Percentiles rank a stretch among this genome's conserved stretches.
phyloP scores from a whole-genome alignment of 2,888 invertebrate genomes.

The Leptinotarsa peninsularis region DNA sequence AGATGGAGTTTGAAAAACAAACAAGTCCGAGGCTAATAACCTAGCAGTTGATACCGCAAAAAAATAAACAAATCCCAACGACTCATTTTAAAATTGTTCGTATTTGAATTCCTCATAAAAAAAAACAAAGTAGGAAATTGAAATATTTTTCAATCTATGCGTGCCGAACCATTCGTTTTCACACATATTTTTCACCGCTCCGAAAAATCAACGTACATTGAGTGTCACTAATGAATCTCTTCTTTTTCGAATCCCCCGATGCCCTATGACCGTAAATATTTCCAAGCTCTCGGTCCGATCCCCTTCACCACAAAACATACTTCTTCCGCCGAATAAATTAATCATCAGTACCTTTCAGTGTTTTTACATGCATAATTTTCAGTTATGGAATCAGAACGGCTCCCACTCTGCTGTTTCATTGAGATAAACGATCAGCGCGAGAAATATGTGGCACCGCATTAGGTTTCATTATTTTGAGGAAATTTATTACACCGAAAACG shows the following conservation, averaged over 20 bases:
- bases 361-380: slow-evolving; percentile 22
- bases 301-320: background rate
- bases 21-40: too few relatives aligned
- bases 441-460: slow-evolving; percentile 20
- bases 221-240: background rate
- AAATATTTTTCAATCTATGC: too few relatives aligned
- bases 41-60: too few relatives aligned
- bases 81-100: too few relatives aligned
- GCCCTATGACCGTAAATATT: background rate
- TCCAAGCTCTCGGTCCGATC: background rate
- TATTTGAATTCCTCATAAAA: too few relatives aligned
- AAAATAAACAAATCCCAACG: too few relatives aligned
- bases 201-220: background rate
- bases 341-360: slow-evolving; percentile 7
- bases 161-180: too few relatives aligned
- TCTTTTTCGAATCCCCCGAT: background rate
- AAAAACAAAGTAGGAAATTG: too few relatives aligned
- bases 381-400: slow-evolving; percentile 19
- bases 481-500: slow-evolving; percentile 13
- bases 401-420: slow-evolving; percentile 4
- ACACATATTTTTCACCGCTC: too few relatives aligned
- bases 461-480: slow-evolving; percentile 18
- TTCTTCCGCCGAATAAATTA: background rate
- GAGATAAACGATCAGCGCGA: slow-evolving; percentile 21
- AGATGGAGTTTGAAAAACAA: too few relatives aligned